Evolutionary conservation across 2,888 invertebrate species (phyloP), one percentile per base, ranked within the genome.

Genomic region (Drosophila neutralis): DNA sequence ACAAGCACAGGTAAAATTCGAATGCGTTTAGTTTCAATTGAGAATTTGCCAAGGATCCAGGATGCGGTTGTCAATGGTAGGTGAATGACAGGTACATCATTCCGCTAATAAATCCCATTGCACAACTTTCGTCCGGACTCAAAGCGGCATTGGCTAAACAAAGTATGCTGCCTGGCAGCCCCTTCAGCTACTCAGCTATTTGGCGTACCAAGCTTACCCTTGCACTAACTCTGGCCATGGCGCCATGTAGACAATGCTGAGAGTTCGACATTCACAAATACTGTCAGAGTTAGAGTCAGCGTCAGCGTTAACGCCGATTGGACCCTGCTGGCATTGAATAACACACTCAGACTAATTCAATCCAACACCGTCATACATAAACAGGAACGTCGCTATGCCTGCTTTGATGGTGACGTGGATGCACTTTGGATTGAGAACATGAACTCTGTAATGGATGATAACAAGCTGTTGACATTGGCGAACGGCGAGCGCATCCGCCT

Each of bases 361-460:
- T 68, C 54, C 51, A 76, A 80, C 56, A 74, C 73, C 61, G 48
- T 70, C 77, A 86, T 35, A 61, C 51, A 49, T 45, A 94, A 56
- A 73, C 75, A 95, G 76, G 97, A 98, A 91, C 94, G 95, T 62
- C 95, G 95, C 69, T 98, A 97, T 92, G 97, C 98, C 54, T 94
- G 98, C 54, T 98, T 98, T 93, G 98, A 98, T 91, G 98, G 98
- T 4, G 98, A 98, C 91, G 98, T 98, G 4, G 98, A 98, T 94
- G 97, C 98, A 1, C 94, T 98, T 48, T 98, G 98, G 98, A 97
- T 98, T 78, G 98, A 98, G 93, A 98, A 98, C 93, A 98, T 98
- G 98, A 98, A 98, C 94, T 98, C 98, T 0, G 98, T 98, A 2
- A 98, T 98, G 98, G 98, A 98, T 91, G 98, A 98, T 92, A 98